Base-by-base conservation (phyloP, 2,888 invertebrate species). In the Drosophila falleni region DNA sequence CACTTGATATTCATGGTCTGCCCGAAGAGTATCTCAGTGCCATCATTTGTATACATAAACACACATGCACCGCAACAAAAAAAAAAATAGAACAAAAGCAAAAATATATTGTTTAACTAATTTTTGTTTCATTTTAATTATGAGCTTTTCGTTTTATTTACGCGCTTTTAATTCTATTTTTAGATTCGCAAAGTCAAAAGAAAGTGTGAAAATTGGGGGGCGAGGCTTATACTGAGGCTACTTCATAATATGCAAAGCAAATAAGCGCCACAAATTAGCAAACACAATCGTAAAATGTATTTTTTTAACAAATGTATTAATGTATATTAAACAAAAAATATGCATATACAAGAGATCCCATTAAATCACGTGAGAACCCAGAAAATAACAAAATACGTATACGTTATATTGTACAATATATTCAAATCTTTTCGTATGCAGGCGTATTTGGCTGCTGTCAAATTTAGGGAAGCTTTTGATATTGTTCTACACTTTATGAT, bases 131-230 rank as follows among this genome's bases (percentile, higher is more conserved):
- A 69, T 70, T 67, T 63, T 73, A 56, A 63, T 71, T 66, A 68
- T 60, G 63, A 58, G 64, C 53, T 54, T 69, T 63, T 62, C 51
- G 69, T 35, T 76, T 62, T 82, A 71, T 68, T 80, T 75, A 82
- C 67, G 70, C 82, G 64, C 46, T 29, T 59, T 58, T 47, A 37
- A 35, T 63, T 71, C 83, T 81, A 83, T 80, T 83, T 70, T 80
- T 81, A 80, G 50, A 59, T 35, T 42, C 59, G 54, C 70, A 61
- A 68, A 65, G 66, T 71, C 60, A 50, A 81, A 71, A 72, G 86
- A 86, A 82, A 82, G 82, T 82, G 82, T 83, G 83, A 82, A 86
- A 65, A 58, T 29, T 63, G 82, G 71, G 80, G 80, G 86, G 68
- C 80, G 71, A 67, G 51, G 62, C 71, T 58, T 11, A 35, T n/a